Base-by-base conservation (phyloP, 2,888 invertebrate genomes). In the Oscheius onirici region DNA sequence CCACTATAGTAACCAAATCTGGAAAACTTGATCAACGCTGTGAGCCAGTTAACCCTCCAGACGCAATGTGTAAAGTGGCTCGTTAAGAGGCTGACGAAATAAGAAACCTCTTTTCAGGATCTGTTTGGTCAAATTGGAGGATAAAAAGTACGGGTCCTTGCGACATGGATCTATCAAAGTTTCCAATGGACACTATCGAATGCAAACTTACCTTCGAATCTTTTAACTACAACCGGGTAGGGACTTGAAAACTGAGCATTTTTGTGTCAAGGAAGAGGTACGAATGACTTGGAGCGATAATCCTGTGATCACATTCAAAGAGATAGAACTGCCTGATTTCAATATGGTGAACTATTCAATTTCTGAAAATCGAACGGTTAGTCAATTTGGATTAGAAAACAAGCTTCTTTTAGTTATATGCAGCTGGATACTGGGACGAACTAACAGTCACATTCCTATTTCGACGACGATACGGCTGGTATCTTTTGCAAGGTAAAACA, bases 351-450 rank as follows among this genome's bases (percentile, higher is more conserved):
- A 84, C 72, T 82, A 75, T 46, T 76, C 80, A 22, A 78, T 76
- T 20, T 76, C 78, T 0, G 71, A 70, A 10, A 80, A 77, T 28
- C 73, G 76, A 65, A 76, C 79, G 69, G 83, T 78, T 69, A 22
- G 20, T n/a, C 3, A 1, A 8, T 57, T 49, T 24, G 1, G 41
- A 8, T 57, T 15, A 22, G 2, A 20, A 15, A 43, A 20, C 13
- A 34, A 52, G 6, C 0, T 1, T 24, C 6, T 52, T 66, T 2
- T 10, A 85, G 81, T 58, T 76, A 8, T 87, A 87, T 57, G 84
- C 87, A 11, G 87, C 87, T 10, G 87, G 87, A 3, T 77, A 78
- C 34, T 87, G 87, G 87, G 86, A 86, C 73, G 87, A 87, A 55
- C 72, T 87, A 52, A 85, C 85, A 10, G 87, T 85, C 11, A 80